Evolutionary conservation across 2,797 vertebrate genomes (phyloP).

Genomic region (Rhinoraja longicauda): DNA sequence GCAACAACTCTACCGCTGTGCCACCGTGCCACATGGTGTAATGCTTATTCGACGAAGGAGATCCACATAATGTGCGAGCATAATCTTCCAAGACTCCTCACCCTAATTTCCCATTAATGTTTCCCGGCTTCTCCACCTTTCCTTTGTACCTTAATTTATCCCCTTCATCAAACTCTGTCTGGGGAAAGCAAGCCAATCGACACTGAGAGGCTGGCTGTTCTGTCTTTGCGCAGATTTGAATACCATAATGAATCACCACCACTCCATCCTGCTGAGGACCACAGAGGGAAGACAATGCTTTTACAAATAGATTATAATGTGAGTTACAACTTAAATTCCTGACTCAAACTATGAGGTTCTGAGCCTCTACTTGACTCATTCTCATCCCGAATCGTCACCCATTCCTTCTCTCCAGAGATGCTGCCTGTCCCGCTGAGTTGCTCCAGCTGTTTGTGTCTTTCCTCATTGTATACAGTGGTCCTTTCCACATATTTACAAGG

Average conservation of each 20-base stretch:
- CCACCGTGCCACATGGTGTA: background rate
- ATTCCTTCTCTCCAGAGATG: no score
- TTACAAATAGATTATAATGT: background rate
- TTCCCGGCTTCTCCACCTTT: background rate
- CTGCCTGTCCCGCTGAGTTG: no score
- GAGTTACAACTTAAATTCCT: slow-evolving; percentile 10
- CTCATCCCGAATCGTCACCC: no score
- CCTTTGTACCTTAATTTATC: background rate
- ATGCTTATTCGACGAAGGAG: background rate
- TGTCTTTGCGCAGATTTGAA: background rate
- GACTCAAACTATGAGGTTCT: background rate
- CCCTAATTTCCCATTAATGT: background rate
- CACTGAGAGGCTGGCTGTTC: background rate
- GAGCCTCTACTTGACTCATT: background rate
- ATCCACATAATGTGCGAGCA: background rate
- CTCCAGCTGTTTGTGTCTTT: no score
- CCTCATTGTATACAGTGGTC: background rate
- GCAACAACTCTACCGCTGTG: no score
- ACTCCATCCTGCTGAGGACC: background rate
- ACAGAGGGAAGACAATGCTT: background rate
- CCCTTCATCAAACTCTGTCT: background rate
- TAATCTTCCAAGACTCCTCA: background rate
- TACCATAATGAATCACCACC: background rate
- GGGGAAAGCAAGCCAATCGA: background rate
- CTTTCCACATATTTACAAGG: background rate